Evolutionary conservation across 2,797 vertebrate genomes (phyloP), one percentile per base, ranked within the genome.

Genomic region (Gallinago solitaria): DNA sequence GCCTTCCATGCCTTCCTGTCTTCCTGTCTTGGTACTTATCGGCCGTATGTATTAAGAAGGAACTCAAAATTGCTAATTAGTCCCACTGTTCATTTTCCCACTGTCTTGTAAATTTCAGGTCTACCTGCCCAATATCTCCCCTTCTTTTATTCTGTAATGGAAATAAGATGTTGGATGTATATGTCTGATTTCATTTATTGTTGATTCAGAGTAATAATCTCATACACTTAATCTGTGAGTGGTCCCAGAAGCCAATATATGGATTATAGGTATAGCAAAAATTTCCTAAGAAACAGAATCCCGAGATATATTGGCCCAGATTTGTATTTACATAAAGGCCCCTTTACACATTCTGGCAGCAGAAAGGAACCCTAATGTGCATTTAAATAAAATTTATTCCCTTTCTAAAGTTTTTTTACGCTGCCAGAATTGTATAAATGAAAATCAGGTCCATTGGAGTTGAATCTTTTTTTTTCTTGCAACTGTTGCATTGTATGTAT

Each of bases 341-440:
- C 20, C 37, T 91, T 95, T 86, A 74, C 51, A 84, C 9, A 56
- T 81, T 83, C 70, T 93, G 85, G 63, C 69, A 92, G 30, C 11
- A 83, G 28, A 92, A 81, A 86, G 27, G 11, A 93, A 65, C 43
- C 15, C 23, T 93, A 56, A 90, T 70, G 28, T 48, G 27, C 65
- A 67, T 93, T 95, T 91, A 86, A 93, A 63, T 91, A 69, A 86
- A 81, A 93, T 86, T 94, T 85, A 87, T 93, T 61, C 69, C 71
- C 54, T 69, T 14, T 83, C n/a, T 48, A 87, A 87, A 71, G 16
- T 12, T 32, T 32, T 94, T 92, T 85, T 81, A 45, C 67, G n/a
- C 18, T 90, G n/a, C n/a, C 83, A 95, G 73, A 88, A 75, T 20
- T 90, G 13, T 33, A 23, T 41, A 79, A 90, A 83, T 7, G 39